phyloP scores from a whole-genome alignment of 2,888 invertebrate species.

The Oxytorus armatus region DNA sequence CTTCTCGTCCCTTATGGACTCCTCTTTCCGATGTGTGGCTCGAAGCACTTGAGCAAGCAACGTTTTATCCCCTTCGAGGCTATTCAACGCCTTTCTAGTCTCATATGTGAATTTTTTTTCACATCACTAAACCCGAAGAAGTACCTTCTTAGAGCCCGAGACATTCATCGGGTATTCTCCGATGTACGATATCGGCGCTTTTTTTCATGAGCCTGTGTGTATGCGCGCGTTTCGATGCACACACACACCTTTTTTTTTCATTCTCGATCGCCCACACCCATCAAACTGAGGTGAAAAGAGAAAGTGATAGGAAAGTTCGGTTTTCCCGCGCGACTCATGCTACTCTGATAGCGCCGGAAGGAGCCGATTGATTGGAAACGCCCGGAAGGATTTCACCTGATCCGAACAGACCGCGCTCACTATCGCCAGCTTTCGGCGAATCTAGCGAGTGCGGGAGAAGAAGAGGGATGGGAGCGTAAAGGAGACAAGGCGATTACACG shows the following conservation, averaged over 20 bases:
- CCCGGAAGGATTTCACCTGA: conserved; percentile 79
- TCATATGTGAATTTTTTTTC: conserved; percentile 57
- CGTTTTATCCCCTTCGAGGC: conserved; percentile 78
- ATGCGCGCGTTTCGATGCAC: conserved; percentile 13
- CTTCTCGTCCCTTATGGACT: conserved; percentile 77
- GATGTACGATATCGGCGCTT: neutral
- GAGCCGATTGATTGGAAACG: conserved; percentile 84
- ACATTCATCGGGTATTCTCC: neutral
- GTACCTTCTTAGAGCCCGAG: neutral
- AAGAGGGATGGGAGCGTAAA: conserved; percentile 1
- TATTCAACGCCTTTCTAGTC: conserved; percentile 49
- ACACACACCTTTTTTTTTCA: conserved; percentile 68
- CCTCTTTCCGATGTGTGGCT: conserved; percentile 83
- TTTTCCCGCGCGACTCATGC: conserved; percentile 82
- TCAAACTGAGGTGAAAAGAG: conserved; percentile 67
- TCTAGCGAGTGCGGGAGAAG: conserved; percentile 8
- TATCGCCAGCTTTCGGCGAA: conserved; percentile 33
- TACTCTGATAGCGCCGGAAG: conserved; percentile 83
- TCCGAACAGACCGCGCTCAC: conserved; percentile 56
- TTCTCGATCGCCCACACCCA: conserved; percentile 56
- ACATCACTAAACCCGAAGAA: neutral
- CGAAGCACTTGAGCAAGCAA: conserved; percentile 84
- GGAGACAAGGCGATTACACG: conserved; percentile 44
- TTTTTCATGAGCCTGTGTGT: conserved; percentile 3
- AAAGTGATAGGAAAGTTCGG: conserved; percentile 83